Evolutionary conservation across 2,888 invertebrate species (phyloP).

Genomic region (Lasioglossum oenotherae): DNA sequence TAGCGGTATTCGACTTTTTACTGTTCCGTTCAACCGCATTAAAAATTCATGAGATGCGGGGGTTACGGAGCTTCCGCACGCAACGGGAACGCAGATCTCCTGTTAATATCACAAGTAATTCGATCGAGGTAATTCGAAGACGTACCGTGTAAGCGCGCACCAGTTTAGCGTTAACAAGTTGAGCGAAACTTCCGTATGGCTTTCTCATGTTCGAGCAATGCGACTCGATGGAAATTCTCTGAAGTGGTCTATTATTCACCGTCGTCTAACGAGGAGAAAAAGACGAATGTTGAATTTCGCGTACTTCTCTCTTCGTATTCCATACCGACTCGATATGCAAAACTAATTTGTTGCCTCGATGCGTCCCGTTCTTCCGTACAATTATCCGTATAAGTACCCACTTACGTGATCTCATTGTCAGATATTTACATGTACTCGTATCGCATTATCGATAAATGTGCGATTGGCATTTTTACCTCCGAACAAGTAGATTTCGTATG

Average conservation of each 20-base stretch:
- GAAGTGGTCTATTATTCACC: slow-evolving; percentile 35
- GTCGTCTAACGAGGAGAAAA: slow-evolving; percentile 15
- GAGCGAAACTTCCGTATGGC: neutral
- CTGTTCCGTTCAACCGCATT: neutral
- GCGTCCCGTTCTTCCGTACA: neutral
- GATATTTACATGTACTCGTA: neutral
- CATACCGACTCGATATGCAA: neutral
- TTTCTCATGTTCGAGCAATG: neutral
- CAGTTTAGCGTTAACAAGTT: neutral
- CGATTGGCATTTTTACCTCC: neutral
- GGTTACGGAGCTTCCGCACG: neutral
- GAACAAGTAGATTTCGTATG: neutral
- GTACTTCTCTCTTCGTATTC: neutral
- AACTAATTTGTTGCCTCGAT: neutral
- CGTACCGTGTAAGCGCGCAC: neutral
- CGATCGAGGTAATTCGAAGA: slow-evolving; percentile 29
- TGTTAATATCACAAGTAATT: slow-evolving; percentile 14
- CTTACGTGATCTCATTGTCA: neutral
- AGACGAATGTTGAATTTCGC: slow-evolving; percentile 12
- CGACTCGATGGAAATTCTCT: slow-evolving; percentile 17
- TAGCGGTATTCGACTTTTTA: no score
- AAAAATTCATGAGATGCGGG: neutral
- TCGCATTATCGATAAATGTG: neutral
- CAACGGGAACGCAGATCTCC: neutral
- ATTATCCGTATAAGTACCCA: neutral